Evolutionary conservation across 1,140 invertebrate genomes (phyloP).

Genomic region (Calliphora vicina): DNA sequence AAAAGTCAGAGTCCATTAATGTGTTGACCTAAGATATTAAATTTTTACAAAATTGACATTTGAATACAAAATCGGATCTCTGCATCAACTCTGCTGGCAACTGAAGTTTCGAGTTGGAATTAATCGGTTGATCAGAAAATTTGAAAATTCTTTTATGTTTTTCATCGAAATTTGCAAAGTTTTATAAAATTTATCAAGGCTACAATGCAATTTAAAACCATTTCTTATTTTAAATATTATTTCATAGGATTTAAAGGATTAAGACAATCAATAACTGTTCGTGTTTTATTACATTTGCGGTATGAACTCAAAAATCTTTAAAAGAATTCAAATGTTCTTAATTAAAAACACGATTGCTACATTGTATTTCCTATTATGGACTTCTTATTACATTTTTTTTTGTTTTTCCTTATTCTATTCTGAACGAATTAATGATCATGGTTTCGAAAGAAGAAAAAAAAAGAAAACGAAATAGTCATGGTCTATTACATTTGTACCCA

Average conservation of each 20-base stretch:
- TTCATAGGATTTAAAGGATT: not conserved
- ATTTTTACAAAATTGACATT: too few species aligned
- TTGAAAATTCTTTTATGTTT: too few species aligned
- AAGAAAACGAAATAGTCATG: not conserved
- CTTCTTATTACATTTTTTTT: not conserved
- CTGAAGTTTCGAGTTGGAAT: too few species aligned
- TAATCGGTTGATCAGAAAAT: too few species aligned
- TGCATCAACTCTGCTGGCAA: too few species aligned
- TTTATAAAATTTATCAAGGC: too few species aligned
- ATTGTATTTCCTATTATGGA: not conserved
- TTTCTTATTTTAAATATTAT: too few species aligned
- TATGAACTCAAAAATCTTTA: not conserved
- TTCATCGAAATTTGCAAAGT: too few species aligned
- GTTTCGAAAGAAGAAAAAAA: not conserved
- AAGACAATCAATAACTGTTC: not conserved
- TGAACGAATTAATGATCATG: not conserved
- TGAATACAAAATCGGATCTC: too few species aligned
- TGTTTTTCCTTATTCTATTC: not conserved
- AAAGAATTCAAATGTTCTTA: not conserved
- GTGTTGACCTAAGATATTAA: too few species aligned
- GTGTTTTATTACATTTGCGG: not conserved
- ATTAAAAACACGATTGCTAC: not conserved
- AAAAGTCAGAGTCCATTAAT: too few species aligned
- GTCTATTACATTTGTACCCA: constrained; percentile 3
- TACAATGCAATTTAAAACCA: too few species aligned